Evolutionary conservation across 2,888 invertebrate species (phyloP).

Genomic region (Noctua janthe): DNA sequence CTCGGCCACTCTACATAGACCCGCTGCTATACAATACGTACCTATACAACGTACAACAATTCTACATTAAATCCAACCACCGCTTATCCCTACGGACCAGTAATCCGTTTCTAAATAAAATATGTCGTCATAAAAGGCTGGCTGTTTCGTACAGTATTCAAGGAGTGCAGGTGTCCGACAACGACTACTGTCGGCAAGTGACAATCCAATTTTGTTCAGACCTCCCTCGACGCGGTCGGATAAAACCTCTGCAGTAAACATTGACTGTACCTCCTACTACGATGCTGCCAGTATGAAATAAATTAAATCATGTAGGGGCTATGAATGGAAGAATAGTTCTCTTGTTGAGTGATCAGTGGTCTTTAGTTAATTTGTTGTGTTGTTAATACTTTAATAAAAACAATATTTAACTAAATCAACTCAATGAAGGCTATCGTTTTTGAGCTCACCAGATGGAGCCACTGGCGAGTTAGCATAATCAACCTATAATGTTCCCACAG

Average conservation of each 20-base stretch:
- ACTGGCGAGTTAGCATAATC: too few relatives aligned
- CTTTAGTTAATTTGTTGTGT: conserved; percentile 19
- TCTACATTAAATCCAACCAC: conserved; percentile 7
- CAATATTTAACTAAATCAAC: neutral
- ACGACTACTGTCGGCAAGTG: conserved; percentile 41
- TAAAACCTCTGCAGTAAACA: conserved; percentile 56
- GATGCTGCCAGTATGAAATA: conserved; percentile 41
- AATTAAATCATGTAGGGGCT: conserved; percentile 42
- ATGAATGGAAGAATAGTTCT: conserved; percentile 27
- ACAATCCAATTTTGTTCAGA: conserved; percentile 62
- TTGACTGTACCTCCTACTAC: conserved; percentile 30
- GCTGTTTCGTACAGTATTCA: conserved; percentile 39
- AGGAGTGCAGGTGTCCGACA: conserved; percentile 50
- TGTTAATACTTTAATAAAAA: neutral
- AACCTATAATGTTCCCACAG: too few relatives aligned
- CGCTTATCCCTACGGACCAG: conserved; percentile 20
- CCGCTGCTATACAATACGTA: neutral
- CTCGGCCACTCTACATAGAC: neutral
- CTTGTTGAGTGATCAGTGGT: conserved; percentile 15
- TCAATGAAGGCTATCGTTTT: too few relatives aligned
- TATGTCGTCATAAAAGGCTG: conserved; percentile 50
- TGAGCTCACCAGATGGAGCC: too few relatives aligned
- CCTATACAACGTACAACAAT: neutral
- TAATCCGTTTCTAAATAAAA: conserved; percentile 52
- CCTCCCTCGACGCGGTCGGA: conserved; percentile 33